Evolutionary conservation across 2,888 invertebrate genomes (phyloP), one percentile per base, ranked within the genome.

Genomic region (Pollenia angustigena): DNA sequence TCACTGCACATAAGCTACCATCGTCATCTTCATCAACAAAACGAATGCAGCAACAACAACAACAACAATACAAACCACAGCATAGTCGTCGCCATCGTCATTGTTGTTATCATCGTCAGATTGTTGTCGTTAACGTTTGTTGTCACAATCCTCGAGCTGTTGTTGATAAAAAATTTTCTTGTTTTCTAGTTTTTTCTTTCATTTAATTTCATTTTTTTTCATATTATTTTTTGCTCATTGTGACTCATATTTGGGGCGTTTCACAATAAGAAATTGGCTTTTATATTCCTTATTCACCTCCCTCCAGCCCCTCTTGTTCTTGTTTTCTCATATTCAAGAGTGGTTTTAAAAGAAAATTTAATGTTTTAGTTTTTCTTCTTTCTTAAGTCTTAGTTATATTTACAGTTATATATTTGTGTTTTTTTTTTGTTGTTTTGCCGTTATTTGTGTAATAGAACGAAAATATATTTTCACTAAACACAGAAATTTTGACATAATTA

Each of bases 1-100:
- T n/a, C n/a, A n/a, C n/a, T n/a, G 87, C 54, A 84, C 81, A 85
- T 82, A 87, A 82, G 83, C 85, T 72, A 68, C 81, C 85, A 68
- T 87, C 85, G 74, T 79, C 72, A 56, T 69, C 85, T 44, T 68
- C 78, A 78, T 60, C 87, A 54, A 54, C 85, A 80, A 66, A 68
- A 69, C 60, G 6, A 32, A 40, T 12, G 12, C 23, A 54, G 44
- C 62, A 72, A 18, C 50, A 69, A 58, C n/a, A 69, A 71, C 10
- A 56, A 71, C n/a, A 56, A 16, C 74, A 58, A n/a, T n/a, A 62
- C 11, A 60, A 62, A 42, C n/a, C 56, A 48, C 16, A 42, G 9
- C 23, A 46, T 66, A 40, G 48, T 71, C 64, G 79, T 76, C 54
- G 16, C 75, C 75, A 71, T 80, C 40, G 71, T 69, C 48, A 58